A percentile compares a stretch with the other conserved stretches of the same genome.
phyloP scores from a whole-genome alignment of 53 echinoderm and acorn worm genomes.

The Holothuria scabra region DNA sequence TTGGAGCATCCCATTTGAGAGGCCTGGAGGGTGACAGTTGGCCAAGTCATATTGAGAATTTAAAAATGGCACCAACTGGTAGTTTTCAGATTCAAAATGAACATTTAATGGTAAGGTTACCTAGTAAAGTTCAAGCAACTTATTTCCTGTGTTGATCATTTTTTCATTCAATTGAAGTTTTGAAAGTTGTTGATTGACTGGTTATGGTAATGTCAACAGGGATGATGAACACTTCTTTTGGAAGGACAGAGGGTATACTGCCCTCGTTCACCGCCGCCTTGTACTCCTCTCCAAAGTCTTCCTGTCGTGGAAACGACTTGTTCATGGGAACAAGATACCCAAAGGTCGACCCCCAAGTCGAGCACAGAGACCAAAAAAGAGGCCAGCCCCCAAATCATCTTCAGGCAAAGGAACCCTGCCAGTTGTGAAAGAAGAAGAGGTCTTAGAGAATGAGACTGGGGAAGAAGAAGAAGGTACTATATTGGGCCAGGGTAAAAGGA shows the following conservation, averaged over 20 bases:
- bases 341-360: constrained; percentile 9
- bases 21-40: too few relatives aligned
- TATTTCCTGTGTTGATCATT: too few relatives aligned
- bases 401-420: background rate
- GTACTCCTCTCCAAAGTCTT: constrained; percentile 80
- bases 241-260: constrained; percentile 91
- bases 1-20: too few relatives aligned
- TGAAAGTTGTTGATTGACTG: too few relatives aligned
- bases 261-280: constrained; percentile 88
- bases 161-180: too few relatives aligned
- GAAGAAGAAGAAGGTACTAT: background rate
- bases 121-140: too few relatives aligned
- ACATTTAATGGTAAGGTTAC: too few relatives aligned
- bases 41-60: too few relatives aligned
- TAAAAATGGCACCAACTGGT: too few relatives aligned
- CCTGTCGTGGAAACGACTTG: constrained; percentile 81
- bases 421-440: constrained; percentile 40
- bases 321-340: constrained; percentile 79
- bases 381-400: constrained; percentile 13
- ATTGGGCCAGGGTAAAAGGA: constrained; percentile 56
- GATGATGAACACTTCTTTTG: constrained; percentile 60
- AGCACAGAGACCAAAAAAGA: constrained; percentile 26
- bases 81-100: too few relatives aligned
- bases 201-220: background rate
- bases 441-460: background rate